These are phyloP conservation scores for Hyppa rectilinea DNA, from an alignment of 2,888 invertebrate species.

Conservation along the genomic window DNA sequence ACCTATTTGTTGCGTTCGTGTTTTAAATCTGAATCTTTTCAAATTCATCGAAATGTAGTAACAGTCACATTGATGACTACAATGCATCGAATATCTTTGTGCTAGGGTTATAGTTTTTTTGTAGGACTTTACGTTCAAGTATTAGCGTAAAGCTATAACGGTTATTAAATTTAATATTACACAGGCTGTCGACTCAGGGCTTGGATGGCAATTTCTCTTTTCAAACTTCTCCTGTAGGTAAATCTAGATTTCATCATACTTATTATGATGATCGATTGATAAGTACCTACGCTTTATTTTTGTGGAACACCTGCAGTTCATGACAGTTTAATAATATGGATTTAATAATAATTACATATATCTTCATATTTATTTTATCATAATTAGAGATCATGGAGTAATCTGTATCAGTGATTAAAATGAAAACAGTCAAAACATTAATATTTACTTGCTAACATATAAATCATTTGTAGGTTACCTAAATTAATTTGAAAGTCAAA, in stretches of 20 bases:
- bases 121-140: too few species aligned
- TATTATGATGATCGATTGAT: slow-evolving; percentile 19
- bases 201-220: background rate
- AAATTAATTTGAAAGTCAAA: background rate
- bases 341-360: slow-evolving; percentile 4
- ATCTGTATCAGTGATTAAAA: slow-evolving; percentile 2
- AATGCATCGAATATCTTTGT: too few species aligned
- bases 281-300: slow-evolving; percentile 12
- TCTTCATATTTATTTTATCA: slow-evolving; percentile 28
- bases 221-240: background rate
- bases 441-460: background rate
- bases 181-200: too few species aligned
- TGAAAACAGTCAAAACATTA: slow-evolving; percentile 2
- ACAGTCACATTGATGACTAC: too few species aligned
- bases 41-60: too few species aligned
- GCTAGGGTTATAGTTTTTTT: too few species aligned
- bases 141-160: too few species aligned
- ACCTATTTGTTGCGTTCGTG: too few species aligned
- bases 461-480: background rate
- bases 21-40: too few species aligned
- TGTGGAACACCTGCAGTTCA: slow-evolving; percentile 39
- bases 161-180: too few species aligned
- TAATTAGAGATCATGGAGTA: slow-evolving; percentile 29
- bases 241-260: background rate
- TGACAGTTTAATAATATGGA: slow-evolving; percentile 13